Evolutionary conservation across 2,113 vertebrate genomes (phyloP).

Genomic region (Callocephalon fimbriatum): DNA sequence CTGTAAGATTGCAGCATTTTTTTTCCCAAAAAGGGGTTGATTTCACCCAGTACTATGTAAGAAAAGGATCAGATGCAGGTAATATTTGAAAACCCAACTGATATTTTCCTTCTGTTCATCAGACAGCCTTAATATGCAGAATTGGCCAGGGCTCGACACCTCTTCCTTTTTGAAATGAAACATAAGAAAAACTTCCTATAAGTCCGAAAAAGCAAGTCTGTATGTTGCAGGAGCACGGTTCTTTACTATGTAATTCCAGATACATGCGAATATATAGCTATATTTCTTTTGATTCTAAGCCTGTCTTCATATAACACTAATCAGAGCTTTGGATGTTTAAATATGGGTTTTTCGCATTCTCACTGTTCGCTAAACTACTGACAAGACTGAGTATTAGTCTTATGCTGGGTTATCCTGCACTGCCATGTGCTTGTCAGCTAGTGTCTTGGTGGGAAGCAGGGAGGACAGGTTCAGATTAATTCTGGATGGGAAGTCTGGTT

Average conservation of each 20-base stretch:
- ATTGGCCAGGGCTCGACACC: not conserved
- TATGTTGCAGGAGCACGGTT: not conserved
- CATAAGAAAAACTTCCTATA: not conserved
- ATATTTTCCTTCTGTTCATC: not conserved
- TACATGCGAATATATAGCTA: not conserved
- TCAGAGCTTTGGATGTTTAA: not conserved
- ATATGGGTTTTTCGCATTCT: not conserved
- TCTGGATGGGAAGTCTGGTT: not conserved
- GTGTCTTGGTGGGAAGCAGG: not conserved
- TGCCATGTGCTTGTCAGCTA: rapidly evolving
- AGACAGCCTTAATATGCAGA: not conserved
- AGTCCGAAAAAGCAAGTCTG: not conserved
- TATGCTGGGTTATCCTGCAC: not conserved
- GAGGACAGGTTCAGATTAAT: not conserved
- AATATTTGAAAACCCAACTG: not conserved
- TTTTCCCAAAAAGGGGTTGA: not conserved
- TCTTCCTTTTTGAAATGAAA: not conserved
- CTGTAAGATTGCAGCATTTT: not conserved
- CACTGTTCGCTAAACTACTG: not conserved
- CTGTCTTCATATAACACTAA: not conserved
- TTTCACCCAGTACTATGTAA: not conserved
- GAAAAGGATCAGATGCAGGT: not conserved
- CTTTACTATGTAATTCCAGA: not conserved
- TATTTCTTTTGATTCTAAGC: not conserved
- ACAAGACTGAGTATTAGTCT: not conserved